Base-by-base conservation (phyloP, 2,113 vertebrate genomes). In the Camelus dromedarius region DNA sequence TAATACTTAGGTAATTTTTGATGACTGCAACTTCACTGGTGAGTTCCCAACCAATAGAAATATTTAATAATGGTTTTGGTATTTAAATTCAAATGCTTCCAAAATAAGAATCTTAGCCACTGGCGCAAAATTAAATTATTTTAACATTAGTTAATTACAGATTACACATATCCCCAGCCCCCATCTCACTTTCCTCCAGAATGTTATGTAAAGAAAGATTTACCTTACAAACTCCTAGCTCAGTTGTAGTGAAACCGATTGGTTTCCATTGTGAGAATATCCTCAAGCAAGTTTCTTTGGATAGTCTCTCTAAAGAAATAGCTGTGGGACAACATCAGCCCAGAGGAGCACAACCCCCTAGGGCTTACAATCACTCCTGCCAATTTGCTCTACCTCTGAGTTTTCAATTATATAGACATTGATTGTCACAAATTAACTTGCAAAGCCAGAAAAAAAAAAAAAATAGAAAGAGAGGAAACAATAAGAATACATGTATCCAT, bases 51-150 rank as follows among this genome's bases (percentile, higher is more conserved):
- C 8, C 13, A 69, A 32, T 75, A 35, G 42, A 87, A 81, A 54
- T 81, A 87, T 52, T 87, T 69, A 87, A 94, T 86, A 64, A 87
- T 82, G 4, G 16, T 86, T 91, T 94, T 72, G 35, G 2, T 77
- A 18, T 84, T 76, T 91, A 91, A 87, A 60, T 56, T 94, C 18
- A 87, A 81, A 35, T 69, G 38, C 58, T 86, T 60, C 58, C 75
- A 93, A 89, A 93, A 70, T 84, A 89, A 79, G 46, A 81, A 28
- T 46, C 46, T 58, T 75, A 96, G 88, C 82, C 50, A 96, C n/a
- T 92, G 60, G 60, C 76, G 92, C 6, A 88, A 88, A 70, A 70
- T 92, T 83, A 88, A 83, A 77, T 94, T 70, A 83, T 52, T 92
- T 94, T 83, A 88, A 54, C 1, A 24, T 91, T 50, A 72, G 56